phyloP scores from a whole-genome alignment of 2,113 vertebrate genomes.

The Odobenus rosmarus region DNA sequence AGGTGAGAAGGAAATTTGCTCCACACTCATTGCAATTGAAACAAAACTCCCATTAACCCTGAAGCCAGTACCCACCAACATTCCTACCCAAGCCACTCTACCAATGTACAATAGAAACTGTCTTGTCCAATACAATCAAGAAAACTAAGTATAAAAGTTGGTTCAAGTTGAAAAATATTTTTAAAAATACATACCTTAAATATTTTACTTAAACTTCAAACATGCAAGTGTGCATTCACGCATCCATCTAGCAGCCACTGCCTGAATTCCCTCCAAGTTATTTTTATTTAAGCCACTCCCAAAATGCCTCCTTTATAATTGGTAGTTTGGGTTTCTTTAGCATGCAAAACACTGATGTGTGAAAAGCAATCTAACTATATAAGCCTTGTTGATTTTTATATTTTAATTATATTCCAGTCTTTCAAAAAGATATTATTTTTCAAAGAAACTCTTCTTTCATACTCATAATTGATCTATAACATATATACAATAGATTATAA shows the following conservation, averaged over 20 bases:
- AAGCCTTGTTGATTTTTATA: conserved; percentile 37
- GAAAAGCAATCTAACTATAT: conserved; percentile 37
- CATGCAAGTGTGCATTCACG: neutral
- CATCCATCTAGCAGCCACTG: neutral
- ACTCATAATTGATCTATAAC: neutral
- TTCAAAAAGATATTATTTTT: conserved; percentile 52
- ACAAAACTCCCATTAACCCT: neutral
- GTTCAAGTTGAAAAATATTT: conserved; percentile 28
- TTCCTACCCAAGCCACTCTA: neutral
- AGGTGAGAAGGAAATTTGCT: neutral
- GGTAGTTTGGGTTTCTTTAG: conserved; percentile 25
- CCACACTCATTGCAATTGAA: neutral
- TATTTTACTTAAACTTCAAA: conserved; percentile 48
- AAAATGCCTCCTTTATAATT: neutral
- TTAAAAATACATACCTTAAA: neutral
- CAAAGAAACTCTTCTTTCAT: conserved; percentile 1
- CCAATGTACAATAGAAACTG: neutral
- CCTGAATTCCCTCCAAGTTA: conserved; percentile 12
- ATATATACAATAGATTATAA: neutral
- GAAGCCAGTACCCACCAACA: neutral
- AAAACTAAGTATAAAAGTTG: neutral
- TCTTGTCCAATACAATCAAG: neutral
- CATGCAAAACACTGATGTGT: neutral
- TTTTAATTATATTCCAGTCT: conserved; percentile 7
- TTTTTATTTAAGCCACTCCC: neutral